Base-by-base conservation (phyloP, 2,113 vertebrate genomes). In the Chroicocephalus ridibundus region DNA sequence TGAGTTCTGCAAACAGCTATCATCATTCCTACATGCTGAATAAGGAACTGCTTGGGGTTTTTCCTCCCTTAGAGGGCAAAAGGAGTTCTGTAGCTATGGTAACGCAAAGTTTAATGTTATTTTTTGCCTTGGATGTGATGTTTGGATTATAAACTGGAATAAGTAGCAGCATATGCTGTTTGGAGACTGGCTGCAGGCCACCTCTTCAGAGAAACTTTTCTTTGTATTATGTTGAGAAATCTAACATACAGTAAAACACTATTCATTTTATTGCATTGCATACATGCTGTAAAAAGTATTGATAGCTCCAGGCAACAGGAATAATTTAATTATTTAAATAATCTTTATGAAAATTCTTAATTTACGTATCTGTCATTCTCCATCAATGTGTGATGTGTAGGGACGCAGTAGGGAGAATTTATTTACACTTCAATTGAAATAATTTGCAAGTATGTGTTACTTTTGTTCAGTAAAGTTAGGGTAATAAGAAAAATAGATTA, bases 211-310 rank as follows among this genome's bases (percentile, higher is more conserved):
- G 25, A 36, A 82, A 15, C 5, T 66, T 91, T 32, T 72, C 6
- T 58, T 69, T 44, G 6, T 77, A 4, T 34, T 2, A 0, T 27
- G 13, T 21, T 80, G 17, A 79, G 21, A 65, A 90, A 76, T 69
- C 7, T 2, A 18, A 24, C 2, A 1, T 32, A 7, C 3, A 65
- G 7, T 57, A 44, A 82, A 92, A 22, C 8, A n/a, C 1, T 29
- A 2, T 20, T 85, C 7, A 29, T 54, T 82, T 79, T 54, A 42
- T 51, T 47, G 22, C 12, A 27, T 34, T 95, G 15, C 5, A 25
- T 5, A 4, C 2, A 1, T 44, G 4, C 24, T 54, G 5, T 68
- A 82, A 78, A 20, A 38, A 7, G 4, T 46, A 27, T 17, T 65
- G 34, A 19, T 52, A 68, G 8, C 10, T 76, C 14, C 21, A 38